A percentile compares a stretch with the other conserved stretches of the same genome.
Evolutionary conservation across 2,888 invertebrate genomes (phyloP).

Genomic region (Tipula confusa): DNA sequence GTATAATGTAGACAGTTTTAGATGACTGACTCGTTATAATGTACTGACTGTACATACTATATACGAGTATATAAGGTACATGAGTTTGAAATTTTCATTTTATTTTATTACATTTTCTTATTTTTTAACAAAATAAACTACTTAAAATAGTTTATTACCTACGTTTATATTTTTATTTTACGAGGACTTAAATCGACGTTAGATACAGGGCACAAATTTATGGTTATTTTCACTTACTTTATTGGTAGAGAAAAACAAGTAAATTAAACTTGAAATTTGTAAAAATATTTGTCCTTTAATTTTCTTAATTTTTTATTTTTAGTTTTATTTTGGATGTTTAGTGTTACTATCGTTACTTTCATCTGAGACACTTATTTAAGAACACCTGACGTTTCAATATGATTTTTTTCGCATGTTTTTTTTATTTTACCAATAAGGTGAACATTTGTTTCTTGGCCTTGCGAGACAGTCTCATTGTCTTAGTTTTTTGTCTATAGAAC

Average conservation of each 20-base stretch:
- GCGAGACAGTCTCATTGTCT: too few relatives aligned
- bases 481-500: too few relatives aligned
- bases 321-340: too few relatives aligned
- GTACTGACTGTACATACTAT: background rate
- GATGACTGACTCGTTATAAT: background rate
- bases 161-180: background rate
- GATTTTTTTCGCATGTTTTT: too few relatives aligned
- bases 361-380: too few relatives aligned
- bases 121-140: constrained; percentile 3
- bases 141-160: constrained; percentile 25
- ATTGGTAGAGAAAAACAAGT: background rate
- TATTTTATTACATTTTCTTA: background rate
- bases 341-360: too few relatives aligned
- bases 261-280: too few relatives aligned
- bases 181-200: background rate
- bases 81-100: background rate
- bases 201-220: background rate
- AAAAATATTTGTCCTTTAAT: too few relatives aligned
- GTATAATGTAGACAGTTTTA: background rate
- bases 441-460: too few relatives aligned
- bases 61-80: background rate
- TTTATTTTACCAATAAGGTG: too few relatives aligned
- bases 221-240: background rate
- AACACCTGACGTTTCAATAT: too few relatives aligned
- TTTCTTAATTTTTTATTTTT: too few relatives aligned